Base-by-base conservation (phyloP, 64 coral and sea anemone genomes). In the Cladopsammia gracilis region DNA sequence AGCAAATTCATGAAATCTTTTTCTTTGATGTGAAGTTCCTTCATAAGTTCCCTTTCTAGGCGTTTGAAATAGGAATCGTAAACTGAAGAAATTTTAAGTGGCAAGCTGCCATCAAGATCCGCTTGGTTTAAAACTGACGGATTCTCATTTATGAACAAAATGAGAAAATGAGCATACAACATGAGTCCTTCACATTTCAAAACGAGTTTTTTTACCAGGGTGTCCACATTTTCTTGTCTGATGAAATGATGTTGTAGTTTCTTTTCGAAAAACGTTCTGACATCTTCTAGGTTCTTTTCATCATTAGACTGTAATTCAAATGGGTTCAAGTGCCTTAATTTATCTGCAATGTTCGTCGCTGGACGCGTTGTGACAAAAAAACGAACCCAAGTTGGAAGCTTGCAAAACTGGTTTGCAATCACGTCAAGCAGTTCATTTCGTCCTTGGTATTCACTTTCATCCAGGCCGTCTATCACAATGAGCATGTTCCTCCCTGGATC, bases 321-420 rank as follows among this genome's bases (percentile, higher is more conserved):
- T 57, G 49, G 78, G 16, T 50, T 73, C 15, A 68, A 53, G 0
- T 75, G 25, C 61, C 22, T 24, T 11, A 75, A 44, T 22, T 7
- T 43, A 6, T 52, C 25, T 18, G 70, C 12, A 12, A 46, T 82
- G 47, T 64, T 78, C 47, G 48, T 73, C 4, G 26, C 48, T 72
- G 89, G 89, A 26, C 89, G 80, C n/a, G 89, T 91, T 18, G 89
- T 91, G 22, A 71, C 26, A 15, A 91, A 1, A 83, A 91, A 83
- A 9, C 20, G 45, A 11, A 91, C n/a, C 48, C 65, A 91, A 6
- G 53, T 26, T 65, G 89, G 89, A 10, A 91, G 78, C 48, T 82
- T 78, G 45, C 45, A 24, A 43, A 91, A 44, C 11, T 90, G 74
- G 42, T 81, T 20, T 20, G 48, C 62, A 42, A 91, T 34, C 4